phyloP scores from a whole-genome alignment of 2,888 invertebrate genomes.

The Autographa pulchrina region DNA sequence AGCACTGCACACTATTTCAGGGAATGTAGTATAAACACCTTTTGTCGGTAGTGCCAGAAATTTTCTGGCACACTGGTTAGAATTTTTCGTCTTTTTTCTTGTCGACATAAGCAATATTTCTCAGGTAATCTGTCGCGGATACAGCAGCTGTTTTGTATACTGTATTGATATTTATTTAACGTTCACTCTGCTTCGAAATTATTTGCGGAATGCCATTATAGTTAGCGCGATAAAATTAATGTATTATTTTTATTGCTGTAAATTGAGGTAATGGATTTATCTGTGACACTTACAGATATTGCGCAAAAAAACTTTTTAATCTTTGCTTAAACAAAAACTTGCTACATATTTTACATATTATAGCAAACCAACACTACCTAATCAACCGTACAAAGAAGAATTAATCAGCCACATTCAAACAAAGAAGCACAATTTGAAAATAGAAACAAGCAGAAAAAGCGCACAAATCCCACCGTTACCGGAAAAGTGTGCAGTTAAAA shows the following conservation, averaged over 20 bases:
- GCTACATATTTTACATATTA: not conserved
- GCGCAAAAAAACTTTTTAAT: not conserved
- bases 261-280: conserved; percentile 1
- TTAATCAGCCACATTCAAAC: conserved; percentile 39
- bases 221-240: conserved; percentile 22
- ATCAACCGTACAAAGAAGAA: conserved; percentile 10
- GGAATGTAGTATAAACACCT: conserved; percentile 57
- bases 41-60: conserved; percentile 57
- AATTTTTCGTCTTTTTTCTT: conserved; percentile 45
- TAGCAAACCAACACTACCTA: not conserved
- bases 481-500: conserved; percentile 66
- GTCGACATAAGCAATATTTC: conserved; percentile 56
- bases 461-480: conserved; percentile 46
- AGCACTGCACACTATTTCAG: conserved; percentile 39
- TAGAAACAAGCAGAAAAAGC: conserved; percentile 47
- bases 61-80: conserved; percentile 55
- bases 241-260: conserved; percentile 8
- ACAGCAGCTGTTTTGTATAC: conserved; percentile 59
- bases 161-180: conserved; percentile 47
- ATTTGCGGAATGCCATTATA: conserved; percentile 48
- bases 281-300: not conserved
- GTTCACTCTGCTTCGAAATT: conserved; percentile 32
- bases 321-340: not conserved
- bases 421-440: conserved; percentile 38
- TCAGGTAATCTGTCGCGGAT: conserved; percentile 64